Base-by-base conservation (phyloP, 1,140 invertebrate genomes). In the Drosophila sulfurigaster region DNA sequence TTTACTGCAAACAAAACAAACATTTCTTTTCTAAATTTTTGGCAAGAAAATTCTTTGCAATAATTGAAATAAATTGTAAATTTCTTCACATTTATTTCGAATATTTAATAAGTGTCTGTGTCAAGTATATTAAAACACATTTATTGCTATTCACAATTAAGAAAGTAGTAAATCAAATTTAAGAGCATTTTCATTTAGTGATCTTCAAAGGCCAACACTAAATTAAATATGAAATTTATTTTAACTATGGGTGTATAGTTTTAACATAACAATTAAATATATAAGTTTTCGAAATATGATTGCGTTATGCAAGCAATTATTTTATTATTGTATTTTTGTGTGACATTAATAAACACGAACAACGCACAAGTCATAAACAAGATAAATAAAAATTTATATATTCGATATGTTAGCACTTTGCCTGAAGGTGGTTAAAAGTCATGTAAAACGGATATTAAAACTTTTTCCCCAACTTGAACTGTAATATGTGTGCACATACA, bases 331-430 rank as follows among this genome's bases (percentile, higher is more conserved):
- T 48, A 45, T 60, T 67, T 66, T 48, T 15, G 54, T 28, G 46
- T 20, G 52, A 72, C 60, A 66, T 51, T 66, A 52, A 72, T 73
- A 60, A 54, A 73, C 56, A 54, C 28, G 59, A 59, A 60, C 65
- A 52, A 63, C 35, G 56, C n/a, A 63, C 68, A 73, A 46, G 59
- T 60, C 64, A 73, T 73, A 72, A 73, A 73, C 45, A 54, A 41
- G 13, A 20, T 32, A 43, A 57, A 66, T 67, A 67, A 73, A 67
- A 57, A 58, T 68, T 43, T 20, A 41, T 64, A 64, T 65, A 41
- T 45, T 25, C 6, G 8, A 58, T 45, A 58, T 28, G 20, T 28
- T 32, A 32, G 38, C 60, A 64, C 60, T 64, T 52, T 56, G 62
- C 25, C n/a, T 25, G 28, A 41, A 45, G 62, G 38, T 43, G 41